These are phyloP conservation scores for Salvelinus fontinalis DNA, from an alignment of 2,113 vertebrate genomes.

Conservation along the genomic window DNA sequence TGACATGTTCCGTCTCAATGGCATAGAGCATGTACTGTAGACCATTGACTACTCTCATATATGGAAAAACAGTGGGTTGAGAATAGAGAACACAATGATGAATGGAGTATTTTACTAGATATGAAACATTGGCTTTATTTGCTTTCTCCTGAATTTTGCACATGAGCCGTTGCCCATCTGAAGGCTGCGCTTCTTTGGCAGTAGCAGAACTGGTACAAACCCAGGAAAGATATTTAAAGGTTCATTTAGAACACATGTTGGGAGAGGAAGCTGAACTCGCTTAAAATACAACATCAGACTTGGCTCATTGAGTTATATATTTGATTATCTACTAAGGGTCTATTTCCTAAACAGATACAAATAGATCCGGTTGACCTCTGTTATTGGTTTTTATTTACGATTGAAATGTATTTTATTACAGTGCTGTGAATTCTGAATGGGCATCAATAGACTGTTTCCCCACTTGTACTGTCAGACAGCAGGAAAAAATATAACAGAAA, in stretches of 20 bases:
- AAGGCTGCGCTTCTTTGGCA: constrained; percentile 36
- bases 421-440: not conserved
- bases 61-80: not conserved
- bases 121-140: constrained; percentile 41
- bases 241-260: constrained; percentile 44
- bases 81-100: constrained; percentile 24
- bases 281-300: constrained; percentile 18
- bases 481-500: not conserved
- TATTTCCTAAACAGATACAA: constrained; percentile 24
- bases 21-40: not conserved
- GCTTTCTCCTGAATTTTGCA: constrained; percentile 32
- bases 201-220: constrained; percentile 34
- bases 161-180: constrained; percentile 40
- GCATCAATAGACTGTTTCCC: not conserved
- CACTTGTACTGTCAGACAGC: not conserved
- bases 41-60: not conserved
- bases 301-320: constrained; percentile 32
- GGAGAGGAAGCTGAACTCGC: constrained; percentile 32
- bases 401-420: not conserved
- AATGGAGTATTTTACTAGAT: constrained; percentile 27
- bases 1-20: not conserved
- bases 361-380: constrained; percentile 22
- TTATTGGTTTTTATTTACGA: not conserved
- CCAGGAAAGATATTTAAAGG: constrained; percentile 44
- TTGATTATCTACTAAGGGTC: constrained; percentile 31